Evolutionary conservation across 2,113 vertebrate species (phyloP), one percentile per base, ranked within the genome.

Genomic region (Sylvilagus bachmani): DNA sequence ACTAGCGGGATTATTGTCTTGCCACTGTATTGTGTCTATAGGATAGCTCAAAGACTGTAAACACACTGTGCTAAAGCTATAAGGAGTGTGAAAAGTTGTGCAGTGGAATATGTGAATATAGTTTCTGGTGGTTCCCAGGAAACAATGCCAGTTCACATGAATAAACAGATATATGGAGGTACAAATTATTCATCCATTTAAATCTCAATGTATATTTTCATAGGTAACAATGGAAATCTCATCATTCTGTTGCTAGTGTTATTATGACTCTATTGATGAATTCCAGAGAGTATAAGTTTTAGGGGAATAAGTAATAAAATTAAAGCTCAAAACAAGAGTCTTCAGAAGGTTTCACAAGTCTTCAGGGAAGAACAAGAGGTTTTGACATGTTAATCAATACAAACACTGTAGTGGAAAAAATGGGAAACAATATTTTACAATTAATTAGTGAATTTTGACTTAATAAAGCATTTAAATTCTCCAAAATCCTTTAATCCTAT

Each of bases 401-500:
- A 89, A 83, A 64, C 2, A 84, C 22, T 81, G 58, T 61, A 61
- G 83, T 67, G 12, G 29, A 73, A 86, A n/a, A 71, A 74, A 11
- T 67, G 33, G 29, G 74, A 6, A 8, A 10, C 62, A 74, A 73
- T 86, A 73, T 12, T 82, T 33, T 69, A 79, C 21, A 85, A 88
- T 77, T 75, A 75, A 67, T 62, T 70, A 78, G 36, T 89, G 44
- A 79, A 83, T 77, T 92, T 92, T 88, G 10, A 49, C 49, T 80
- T 36, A 33, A 44, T 62, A 77, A 53, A 69, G 5, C 1, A 51
- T 92, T 78, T 2, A 31, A 13, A 64, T 77, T 58, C 17, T 38
- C 29, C 27, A 74, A 64, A 70, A 79, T 92, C 19, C 13, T 70
- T 89, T 75, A 80, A 86, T 91, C 11, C 17, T 74, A 95, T 93